These are phyloP conservation scores for Sterna hirundo DNA, from an alignment of 2,113 vertebrate genomes.

Conservation along the genomic window DNA sequence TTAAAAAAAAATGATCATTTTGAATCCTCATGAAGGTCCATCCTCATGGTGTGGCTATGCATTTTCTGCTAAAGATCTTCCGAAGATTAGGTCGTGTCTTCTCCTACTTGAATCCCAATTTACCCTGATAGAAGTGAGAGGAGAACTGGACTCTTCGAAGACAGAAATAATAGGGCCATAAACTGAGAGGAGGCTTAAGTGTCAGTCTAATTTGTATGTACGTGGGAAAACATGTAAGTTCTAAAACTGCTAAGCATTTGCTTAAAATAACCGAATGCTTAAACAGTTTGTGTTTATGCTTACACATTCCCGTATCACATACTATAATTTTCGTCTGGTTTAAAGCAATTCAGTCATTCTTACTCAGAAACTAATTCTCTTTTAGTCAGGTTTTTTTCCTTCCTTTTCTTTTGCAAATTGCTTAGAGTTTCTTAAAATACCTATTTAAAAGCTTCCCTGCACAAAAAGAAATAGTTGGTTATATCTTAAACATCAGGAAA, in stretches of 20 bases:
- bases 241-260: not conserved
- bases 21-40: not conserved
- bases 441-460: not conserved
- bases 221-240: not conserved
- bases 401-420: not conserved
- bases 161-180: not conserved
- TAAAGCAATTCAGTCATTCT: not conserved
- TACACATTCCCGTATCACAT: not conserved
- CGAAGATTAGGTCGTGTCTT: not conserved
- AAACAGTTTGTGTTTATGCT: not conserved
- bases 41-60: not conserved
- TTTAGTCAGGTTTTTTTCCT: not conserved
- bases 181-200: not conserved
- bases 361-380: not conserved
- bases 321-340: not conserved
- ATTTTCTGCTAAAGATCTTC: not conserved
- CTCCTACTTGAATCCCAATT: not conserved
- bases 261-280: not conserved
- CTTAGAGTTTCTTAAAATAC: not conserved
- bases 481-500: slow-evolving; percentile 73
- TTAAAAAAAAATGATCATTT: not conserved
- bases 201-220: not conserved
- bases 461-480: not conserved
- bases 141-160: not conserved
- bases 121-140: not conserved